A percentile compares a stretch with the other conserved stretches of the same genome.
phyloP scores from a whole-genome alignment of 2,797 vertebrate species.

The Clarias laeviceps region DNA sequence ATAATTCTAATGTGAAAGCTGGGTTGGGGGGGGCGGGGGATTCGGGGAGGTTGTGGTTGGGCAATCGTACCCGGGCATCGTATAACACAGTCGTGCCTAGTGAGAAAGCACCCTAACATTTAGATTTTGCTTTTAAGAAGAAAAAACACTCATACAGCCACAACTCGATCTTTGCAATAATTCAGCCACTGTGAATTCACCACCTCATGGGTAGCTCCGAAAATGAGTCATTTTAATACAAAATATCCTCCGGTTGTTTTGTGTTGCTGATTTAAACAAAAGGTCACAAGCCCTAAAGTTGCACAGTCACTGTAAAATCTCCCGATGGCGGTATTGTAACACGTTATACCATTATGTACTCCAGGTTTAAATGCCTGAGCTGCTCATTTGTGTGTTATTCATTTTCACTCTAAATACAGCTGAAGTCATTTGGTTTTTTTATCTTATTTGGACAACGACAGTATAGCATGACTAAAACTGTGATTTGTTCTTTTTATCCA shows the following conservation, averaged over 20 bases:
- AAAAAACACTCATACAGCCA: background rate
- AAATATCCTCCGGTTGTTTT: background rate
- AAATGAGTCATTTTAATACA: background rate
- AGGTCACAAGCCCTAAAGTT: background rate
- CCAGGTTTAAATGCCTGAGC: constrained; percentile 1
- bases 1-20: no score
- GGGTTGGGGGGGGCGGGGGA: no score
- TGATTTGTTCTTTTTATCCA: constrained; percentile 58
- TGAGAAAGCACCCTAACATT: background rate
- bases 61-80: no score
- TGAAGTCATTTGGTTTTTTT: background rate
- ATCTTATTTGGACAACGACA: constrained; percentile 50
- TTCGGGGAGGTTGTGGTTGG: no score
- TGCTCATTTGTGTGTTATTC: constrained; percentile 9
- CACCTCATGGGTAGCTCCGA: background rate
- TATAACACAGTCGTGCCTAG: no score
- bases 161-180: background rate
- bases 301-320: background rate
- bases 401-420: constrained; percentile 28
- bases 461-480: constrained; percentile 65
- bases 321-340: background rate
- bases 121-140: background rate
- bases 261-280: background rate
- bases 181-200: background rate
- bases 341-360: no score